Conservation (phyloP, 2,113 vertebrate genomes). For the Cacatua alba region DNA sequence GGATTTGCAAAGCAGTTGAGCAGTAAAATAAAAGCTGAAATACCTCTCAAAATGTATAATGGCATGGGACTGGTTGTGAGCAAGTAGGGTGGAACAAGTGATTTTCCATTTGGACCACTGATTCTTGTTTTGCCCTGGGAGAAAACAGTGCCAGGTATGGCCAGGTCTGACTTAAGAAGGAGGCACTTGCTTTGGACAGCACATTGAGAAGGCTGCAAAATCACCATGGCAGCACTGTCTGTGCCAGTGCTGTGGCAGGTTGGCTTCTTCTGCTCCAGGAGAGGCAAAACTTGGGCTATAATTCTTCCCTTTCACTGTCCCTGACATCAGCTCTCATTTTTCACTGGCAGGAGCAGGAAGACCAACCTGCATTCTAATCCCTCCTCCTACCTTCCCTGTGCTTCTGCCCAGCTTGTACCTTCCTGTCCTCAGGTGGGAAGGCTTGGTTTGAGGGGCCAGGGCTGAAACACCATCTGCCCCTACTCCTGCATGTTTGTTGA, state of each 20-base stretch:
- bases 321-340: background rate
- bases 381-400: background rate
- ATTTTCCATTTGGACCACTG: background rate
- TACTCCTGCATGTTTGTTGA: background rate
- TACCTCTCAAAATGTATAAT: background rate
- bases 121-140: background rate
- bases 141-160: background rate
- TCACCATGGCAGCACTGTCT: background rate
- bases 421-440: background rate
- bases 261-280: background rate
- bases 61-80: background rate
- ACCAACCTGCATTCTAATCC: background rate
- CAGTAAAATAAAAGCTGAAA: background rate
- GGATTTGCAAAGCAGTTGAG: slow-evolving; percentile 30
- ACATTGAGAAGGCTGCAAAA: background rate
- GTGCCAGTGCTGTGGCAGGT: background rate
- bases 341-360: background rate
- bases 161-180: background rate
- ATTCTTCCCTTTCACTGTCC: background rate
- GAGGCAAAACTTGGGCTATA: background rate
- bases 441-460: background rate
- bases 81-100: background rate
- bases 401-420: background rate
- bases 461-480: background rate
- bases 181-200: background rate